Evolutionary conservation across 2,797 vertebrate genomes (phyloP).

Genomic region (Tragelaphus eurycerus): DNA sequence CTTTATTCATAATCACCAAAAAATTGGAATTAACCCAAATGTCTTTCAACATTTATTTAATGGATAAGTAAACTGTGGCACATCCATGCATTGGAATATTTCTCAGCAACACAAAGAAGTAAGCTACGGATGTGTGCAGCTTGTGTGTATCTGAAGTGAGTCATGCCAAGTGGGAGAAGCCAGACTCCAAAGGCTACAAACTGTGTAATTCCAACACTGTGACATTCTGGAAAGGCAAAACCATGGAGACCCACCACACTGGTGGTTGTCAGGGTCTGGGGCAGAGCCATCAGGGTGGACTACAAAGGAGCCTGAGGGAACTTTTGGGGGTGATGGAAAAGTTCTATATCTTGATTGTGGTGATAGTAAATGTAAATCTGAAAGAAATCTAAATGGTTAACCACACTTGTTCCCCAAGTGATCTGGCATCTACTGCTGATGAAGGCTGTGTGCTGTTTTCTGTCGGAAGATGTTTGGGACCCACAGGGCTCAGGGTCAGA

Average conservation of each 20-base stretch:
- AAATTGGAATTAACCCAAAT: not conserved
- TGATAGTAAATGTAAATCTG: not conserved
- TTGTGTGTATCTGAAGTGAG: not conserved
- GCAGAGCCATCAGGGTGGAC: not conserved
- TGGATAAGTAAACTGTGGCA: not conserved
- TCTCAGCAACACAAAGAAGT: not conserved
- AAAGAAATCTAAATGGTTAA: not conserved
- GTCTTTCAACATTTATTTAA: not conserved
- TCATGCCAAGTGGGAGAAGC: not conserved
- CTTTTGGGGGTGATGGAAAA: not conserved
- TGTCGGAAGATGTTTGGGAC: not conserved
- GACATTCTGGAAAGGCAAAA: not conserved
- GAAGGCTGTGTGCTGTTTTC: not conserved
- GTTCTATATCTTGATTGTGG: not conserved
- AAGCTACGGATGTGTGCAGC: fast-evolving
- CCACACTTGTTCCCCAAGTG: not conserved
- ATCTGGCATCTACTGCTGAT: not conserved
- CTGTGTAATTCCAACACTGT: not conserved
- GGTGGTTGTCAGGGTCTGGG: not conserved
- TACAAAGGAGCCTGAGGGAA: not conserved
- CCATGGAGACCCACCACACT: not conserved
- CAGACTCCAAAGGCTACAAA: not conserved
- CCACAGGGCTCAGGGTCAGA: not conserved
- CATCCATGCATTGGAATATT: not conserved
- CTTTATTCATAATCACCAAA: not conserved